Conservation (phyloP, 2,888 invertebrate species). For the Erebia aethiops region DNA sequence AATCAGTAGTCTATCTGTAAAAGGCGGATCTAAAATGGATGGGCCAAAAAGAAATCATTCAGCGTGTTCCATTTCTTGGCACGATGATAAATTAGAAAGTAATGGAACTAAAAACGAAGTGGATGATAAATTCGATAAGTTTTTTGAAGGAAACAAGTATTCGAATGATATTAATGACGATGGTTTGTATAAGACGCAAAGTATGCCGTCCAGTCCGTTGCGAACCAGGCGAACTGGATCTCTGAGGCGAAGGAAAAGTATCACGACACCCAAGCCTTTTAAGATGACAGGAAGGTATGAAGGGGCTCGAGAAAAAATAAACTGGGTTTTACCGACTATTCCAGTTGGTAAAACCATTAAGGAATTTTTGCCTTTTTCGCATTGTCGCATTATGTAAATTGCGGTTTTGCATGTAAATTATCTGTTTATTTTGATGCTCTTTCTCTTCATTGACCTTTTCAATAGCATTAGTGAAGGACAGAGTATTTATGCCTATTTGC, state of each 20-base stretch:
- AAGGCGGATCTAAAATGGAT: conserved; percentile 50
- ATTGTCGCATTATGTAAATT: background rate
- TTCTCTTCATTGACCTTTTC: too few species aligned
- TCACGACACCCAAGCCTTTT: conserved; percentile 87
- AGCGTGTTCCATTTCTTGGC: conserved; percentile 78
- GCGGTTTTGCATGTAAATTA: too few species aligned
- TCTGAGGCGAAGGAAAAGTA: conserved; percentile 53
- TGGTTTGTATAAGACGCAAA: conserved; percentile 74
- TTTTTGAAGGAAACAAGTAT: conserved; percentile 61
- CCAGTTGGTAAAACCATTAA: conserved; percentile 16
- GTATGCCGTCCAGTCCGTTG: conserved; percentile 83
- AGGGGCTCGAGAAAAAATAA: conserved; percentile 9
- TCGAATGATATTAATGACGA: conserved; percentile 46
- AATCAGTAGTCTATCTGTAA: conserved; percentile 48
- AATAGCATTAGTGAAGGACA: too few species aligned
- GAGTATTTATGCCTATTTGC: too few species aligned
- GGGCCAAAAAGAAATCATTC: conserved; percentile 71
- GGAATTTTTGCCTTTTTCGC: conserved; percentile 13
- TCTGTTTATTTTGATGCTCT: too few species aligned
- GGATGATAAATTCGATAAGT: conserved; percentile 70
- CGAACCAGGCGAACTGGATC: conserved; percentile 63
- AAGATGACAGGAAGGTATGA: conserved; percentile 87
- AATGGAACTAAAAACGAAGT: conserved; percentile 54
- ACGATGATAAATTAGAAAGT: conserved; percentile 62
- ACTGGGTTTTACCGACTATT: conserved; percentile 16